Base-by-base conservation (phyloP, 2,888 invertebrate genomes). In the Ophonus ardosiacus region DNA sequence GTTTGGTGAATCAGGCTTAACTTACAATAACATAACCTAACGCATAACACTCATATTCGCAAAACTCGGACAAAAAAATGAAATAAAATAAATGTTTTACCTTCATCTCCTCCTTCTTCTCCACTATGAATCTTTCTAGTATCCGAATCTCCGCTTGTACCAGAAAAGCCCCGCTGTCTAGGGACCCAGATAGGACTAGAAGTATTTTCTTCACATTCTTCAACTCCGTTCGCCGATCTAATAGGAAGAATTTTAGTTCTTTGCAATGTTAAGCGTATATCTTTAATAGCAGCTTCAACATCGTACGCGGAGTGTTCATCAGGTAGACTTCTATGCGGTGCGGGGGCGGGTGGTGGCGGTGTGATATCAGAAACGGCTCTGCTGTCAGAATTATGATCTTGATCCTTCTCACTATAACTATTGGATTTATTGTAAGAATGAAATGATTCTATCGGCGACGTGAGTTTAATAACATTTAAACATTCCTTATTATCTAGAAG, bases 221-320 rank as follows among this genome's bases (percentile, higher is more conserved):
- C 86, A 68, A 86, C 87, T 90, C 91, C 86, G 89, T 91, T 43
- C 89, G 90, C 87, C 89, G 91, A 87, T 86, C 93, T 93, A 15
- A 93, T 91, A 38, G 94, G 94, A 86, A 94, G 90, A 17, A 94
- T 93, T 90, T 94, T 94, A 83, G 95, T 95, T 90, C 96, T 94
- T 92, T 94, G 97, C 87, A 96, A 91, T 86, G 95, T 96, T 88
- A 96, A 94, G 80, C 97, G 94, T 88, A 97, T 97, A 88, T 97
- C 97, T 90, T 96, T 96, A 89, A 96, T 95, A 57, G 96, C 96
- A 88, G 96, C 94, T 90, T 94, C 93, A 3, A 92, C 91, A 86
- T 91, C 91, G 56, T 85, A 79, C 13, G 80, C 24, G 17, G 85
- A 21, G 31, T 80, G 79, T 85, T 85, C 87, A 85, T 63, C 88